Base-by-base conservation (phyloP, 2,113 vertebrate genomes). In the Boleophthalmus pectinirostris region DNA sequence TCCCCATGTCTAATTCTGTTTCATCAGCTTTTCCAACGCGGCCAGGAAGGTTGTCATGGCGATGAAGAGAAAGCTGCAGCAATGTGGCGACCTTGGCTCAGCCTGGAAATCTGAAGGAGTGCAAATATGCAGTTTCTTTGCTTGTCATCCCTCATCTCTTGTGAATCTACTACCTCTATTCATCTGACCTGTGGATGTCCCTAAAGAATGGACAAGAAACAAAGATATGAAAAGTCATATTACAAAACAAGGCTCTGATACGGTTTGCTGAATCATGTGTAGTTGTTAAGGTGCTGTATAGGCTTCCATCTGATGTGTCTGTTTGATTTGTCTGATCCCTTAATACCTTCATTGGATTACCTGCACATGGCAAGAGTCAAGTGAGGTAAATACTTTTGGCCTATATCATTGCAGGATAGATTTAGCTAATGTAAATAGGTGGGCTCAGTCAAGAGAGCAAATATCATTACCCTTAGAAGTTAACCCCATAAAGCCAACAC, bases 341-440 rank as follows among this genome's bases (percentile, higher is more conserved):
- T 88, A 87, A 88, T 85, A 73, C 81, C 72, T 83, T 90, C 81
- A 87, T 88, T 83, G 84, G 89, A 91, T 87, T 84, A 87, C 82
- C 84, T 88, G 79, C 79, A 85, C 78, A 78, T 75, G 86, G 77
- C 75, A 79, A 70, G 70, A 49, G 70, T 68, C 61, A 78, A 77
- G 64, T 49, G 77, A 24, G 60, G 29, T 3, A 20, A 1, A 67
- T 6, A 51, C 20, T 11, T 33, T 61, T 51, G 21, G 2, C 11
- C 29, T 63, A 18, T 35, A 38, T 33, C 24, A n/a, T 21, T 38
- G 33, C 61, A 21, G 61, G 33, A 8, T 43, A 43, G 20, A 4
- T 64, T 64, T 35, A 38, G 16, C n/a, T 64, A n/a, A 38, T 38
- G 10, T 3, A 64, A 63, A 29, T 35, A 29, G 29, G 16, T 4